A percentile compares a stretch with the other conserved stretches of the same genome.
Conservation (phyloP, 2,797 vertebrate species). For the Anguilla pacifica region DNA sequence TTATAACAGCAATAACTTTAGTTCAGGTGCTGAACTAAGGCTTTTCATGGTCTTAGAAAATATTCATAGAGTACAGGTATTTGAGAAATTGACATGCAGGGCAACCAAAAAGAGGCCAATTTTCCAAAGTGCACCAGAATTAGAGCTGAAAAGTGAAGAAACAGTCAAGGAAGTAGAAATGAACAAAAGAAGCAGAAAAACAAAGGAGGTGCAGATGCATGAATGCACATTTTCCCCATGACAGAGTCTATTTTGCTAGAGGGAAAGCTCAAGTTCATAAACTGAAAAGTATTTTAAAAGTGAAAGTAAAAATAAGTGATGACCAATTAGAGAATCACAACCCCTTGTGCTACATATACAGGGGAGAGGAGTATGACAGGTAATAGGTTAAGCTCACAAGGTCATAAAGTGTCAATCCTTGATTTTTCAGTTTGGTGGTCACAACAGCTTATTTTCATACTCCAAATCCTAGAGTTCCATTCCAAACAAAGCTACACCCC, state of each 20-base stretch:
- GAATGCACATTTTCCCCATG: neutral
- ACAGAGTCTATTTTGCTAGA: neutral
- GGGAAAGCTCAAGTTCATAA: neutral
- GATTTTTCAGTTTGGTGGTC: neutral
- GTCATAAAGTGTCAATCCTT: neutral
- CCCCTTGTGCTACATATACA: neutral
- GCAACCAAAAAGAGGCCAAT: slow-evolving; percentile 38
- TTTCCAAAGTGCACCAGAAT: slow-evolving; percentile 41
- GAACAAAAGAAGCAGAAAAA: neutral
- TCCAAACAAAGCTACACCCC: neutral
- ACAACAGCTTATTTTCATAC: neutral
- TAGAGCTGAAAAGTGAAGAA: slow-evolving; percentile 24
- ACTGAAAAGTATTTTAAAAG: neutral
- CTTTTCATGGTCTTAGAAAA: slow-evolving; percentile 68
- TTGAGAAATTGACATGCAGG: slow-evolving; percentile 64
- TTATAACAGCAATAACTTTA: slow-evolving; percentile 65
- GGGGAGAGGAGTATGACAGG: neutral
- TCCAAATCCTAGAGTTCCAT: neutral
- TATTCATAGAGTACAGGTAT: slow-evolving; percentile 53
- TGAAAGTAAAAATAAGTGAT: neutral
- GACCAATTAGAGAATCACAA: neutral
- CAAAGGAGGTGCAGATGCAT: neutral
- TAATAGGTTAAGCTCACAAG: neutral
- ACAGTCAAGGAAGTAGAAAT: slow-evolving; percentile 12
- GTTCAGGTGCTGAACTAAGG: slow-evolving; percentile 72